Base-by-base conservation (phyloP, 2,888 invertebrate genomes). In the Idaea biselata region DNA sequence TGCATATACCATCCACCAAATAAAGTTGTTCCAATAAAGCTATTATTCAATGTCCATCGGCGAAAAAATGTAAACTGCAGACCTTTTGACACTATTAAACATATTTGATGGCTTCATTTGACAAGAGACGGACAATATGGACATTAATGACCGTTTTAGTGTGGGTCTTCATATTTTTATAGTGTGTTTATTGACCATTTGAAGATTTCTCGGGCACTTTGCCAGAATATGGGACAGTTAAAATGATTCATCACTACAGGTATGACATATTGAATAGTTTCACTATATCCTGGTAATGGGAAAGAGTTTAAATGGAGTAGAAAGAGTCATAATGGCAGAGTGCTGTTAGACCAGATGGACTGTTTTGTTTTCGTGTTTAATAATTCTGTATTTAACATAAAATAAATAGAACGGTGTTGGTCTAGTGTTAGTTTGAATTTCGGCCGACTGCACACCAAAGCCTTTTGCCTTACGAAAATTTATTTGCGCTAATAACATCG, bases 151-250 rank as follows among this genome's bases (percentile, higher is more conserved):
- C 84, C 79, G 83, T 88, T 91, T 91, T 90, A 89, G 87, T 87
- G 83, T 82, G 79, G 80, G 83, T 83, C 85, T 77, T 87, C 86
- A 89, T 90, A 90, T 83, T 90, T 74, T 88, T 90, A 91, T 86
- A 86, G 85, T 80, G 87, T 91, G 91, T 91, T 91, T 91, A 92
- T 90, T 88, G 89, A 86, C 87, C 87, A 86, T 91, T 88, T 84
- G 81, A 77, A 82, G 80, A 79, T 82, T 84, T 82, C 81, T 75
- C 66, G 79, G 80, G 77, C 78, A 81, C 74, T 82, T 82, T 80
- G 78, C 78, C 80, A 71, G 73, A 68, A 69, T 71, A 67, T 76
- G 79, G 74, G 80, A 78, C 83, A 86, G 83, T 89, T 80, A 86
- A 87, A 80, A 85, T 91, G 89, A 89, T 89, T 89, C 88, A 89